Percentiles rank a stretch among this genome's conserved stretches.
Evolutionary conservation across 2,797 vertebrate genomes (phyloP).

Genomic region (Eidolon dupreanum): DNA sequence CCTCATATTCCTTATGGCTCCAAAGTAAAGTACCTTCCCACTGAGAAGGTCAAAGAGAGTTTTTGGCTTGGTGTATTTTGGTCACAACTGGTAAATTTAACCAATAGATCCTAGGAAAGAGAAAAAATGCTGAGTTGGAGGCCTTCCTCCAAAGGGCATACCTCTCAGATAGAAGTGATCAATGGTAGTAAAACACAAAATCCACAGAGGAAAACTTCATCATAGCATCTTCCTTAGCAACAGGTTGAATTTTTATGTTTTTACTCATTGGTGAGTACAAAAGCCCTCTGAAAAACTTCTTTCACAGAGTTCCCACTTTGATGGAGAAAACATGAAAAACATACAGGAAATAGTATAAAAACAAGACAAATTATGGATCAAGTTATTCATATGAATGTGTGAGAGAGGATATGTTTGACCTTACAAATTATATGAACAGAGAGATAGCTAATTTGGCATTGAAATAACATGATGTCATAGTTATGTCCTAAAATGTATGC

Average conservation of each 20-base stretch:
- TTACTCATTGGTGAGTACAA: neutral
- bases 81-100: neutral
- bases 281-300: neutral
- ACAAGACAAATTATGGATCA: neutral
- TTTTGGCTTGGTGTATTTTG: neutral
- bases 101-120: neutral
- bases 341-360: neutral
- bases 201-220: constrained; percentile 33
- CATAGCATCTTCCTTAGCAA: constrained; percentile 5
- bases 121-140: neutral
- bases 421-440: neutral
- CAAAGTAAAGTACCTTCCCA: neutral
- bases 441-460: neutral
- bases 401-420: neutral
- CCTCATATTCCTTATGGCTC: neutral
- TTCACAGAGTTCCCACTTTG: neutral
- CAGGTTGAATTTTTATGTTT: neutral
- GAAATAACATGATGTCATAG: neutral
- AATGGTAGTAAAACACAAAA: constrained; percentile 40
- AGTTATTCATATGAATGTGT: neutral
- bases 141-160: neutral
- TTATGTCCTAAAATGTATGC: neutral
- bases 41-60: neutral
- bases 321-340: neutral
- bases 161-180: neutral